Percentiles rank a stretch among this genome's conserved stretches.
phyloP scores from a whole-genome alignment of 2,113 vertebrate genomes.

The Cisticola juncidis region DNA sequence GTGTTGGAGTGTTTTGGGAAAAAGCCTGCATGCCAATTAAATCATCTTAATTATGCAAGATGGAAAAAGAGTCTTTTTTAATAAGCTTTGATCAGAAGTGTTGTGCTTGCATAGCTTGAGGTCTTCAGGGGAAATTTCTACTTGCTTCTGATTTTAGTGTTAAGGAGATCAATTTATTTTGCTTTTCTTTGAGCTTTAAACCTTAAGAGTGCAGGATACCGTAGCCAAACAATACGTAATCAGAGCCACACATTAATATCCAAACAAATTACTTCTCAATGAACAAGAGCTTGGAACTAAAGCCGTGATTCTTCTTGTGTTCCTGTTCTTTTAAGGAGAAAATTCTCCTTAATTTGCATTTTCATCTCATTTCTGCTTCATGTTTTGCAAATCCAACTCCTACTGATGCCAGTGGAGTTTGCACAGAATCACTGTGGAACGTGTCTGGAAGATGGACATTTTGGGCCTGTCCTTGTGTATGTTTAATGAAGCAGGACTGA shows the following conservation, averaged over 20 bases:
- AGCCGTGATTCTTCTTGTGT: slow-evolving; percentile 14
- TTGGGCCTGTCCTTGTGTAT: not conserved
- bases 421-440: not conserved
- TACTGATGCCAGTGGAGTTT: fast-evolving
- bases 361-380: not conserved
- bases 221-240: slow-evolving; percentile 13
- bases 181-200: not conserved
- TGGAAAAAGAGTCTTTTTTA: not conserved
- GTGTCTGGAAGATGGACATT: not conserved
- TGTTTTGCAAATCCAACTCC: not conserved
- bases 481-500: not conserved
- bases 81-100: not conserved
- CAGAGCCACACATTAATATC: not conserved
- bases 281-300: not conserved
- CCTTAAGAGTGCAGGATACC: not conserved
- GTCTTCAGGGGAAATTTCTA: not conserved
- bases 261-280: not conserved
- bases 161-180: not conserved
- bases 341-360: not conserved
- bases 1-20: not conserved
- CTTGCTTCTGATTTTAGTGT: not conserved
- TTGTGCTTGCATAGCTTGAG: not conserved
- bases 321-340: not conserved
- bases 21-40: not conserved
- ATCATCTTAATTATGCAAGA: not conserved